Evolutionary conservation across 2,797 vertebrate species (phyloP), one percentile per base, ranked within the genome.

Genomic region (Eulemur rubriventer): DNA sequence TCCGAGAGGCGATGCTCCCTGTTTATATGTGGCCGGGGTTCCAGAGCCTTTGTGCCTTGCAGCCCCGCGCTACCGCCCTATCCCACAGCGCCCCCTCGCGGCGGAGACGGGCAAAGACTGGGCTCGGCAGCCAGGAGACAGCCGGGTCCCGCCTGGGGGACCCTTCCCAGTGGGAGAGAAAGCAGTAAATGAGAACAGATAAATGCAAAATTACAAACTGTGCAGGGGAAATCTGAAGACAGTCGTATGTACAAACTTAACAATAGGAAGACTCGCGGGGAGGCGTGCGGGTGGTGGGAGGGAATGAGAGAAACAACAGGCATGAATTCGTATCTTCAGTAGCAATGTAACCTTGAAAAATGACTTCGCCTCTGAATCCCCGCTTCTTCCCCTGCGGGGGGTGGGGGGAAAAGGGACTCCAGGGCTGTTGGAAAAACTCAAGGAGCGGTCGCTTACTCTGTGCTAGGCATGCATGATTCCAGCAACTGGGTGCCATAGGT

Each of bases 11-110:
- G 38, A 6, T 8, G 43, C 18, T 33, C 7, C n/a, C 2, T 0
- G 8, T 17, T 52, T 10, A 1, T 1, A n/a, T 4, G 72, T 8
- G 11, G 69, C 55, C 28, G 0, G 63, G n/a, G 41, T 57, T 35
- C n/a, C 75, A 28, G 59, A 20, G 63, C 73, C 28, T 30, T 46
- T 12, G 43, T 30, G n/a, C 20, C 35, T 57, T 11, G 61, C 52
- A 3, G 20, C 11, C 6, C 1, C 22, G 55, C 4, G 30, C 28
- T 1, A 38, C 57, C 38, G 79, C 16, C 33, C 26, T 57, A 1
- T 41, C 65, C 22, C 28, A 0, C 24, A 7, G 89, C 67, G 70
- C 78, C 95, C 72, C 82, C 96, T 94, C 0, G 93, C 67, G 97
- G 91, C 22, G 0, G 65, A 33, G 48, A 14, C 6, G 2, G 80